Evolutionary conservation across 2,888 invertebrate species (phyloP).

Genomic region (Syrphus vitripennis): DNA sequence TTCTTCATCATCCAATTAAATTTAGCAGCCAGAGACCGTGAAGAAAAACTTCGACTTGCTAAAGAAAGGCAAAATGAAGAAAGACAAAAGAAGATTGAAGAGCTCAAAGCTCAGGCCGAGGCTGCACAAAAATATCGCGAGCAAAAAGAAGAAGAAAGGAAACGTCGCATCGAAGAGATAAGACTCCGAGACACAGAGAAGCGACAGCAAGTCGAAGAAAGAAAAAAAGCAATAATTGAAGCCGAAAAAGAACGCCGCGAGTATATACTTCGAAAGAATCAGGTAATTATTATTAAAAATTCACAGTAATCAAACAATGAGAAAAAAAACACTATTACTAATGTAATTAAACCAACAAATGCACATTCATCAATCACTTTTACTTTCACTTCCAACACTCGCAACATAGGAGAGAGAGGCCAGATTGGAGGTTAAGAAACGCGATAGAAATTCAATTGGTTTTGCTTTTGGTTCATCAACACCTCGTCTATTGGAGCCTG

Average conservation of each 20-base stretch:
- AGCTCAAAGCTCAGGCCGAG: conserved; percentile 93
- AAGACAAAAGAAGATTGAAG: conserved; percentile 93
- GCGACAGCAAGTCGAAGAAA: conserved; percentile 89
- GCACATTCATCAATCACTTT: conserved; percentile 33
- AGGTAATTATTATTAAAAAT: conserved; percentile 76
- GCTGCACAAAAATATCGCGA: conserved; percentile 94
- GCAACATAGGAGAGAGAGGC: conserved; percentile 86
- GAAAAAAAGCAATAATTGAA: conserved; percentile 93
- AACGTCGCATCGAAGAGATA: conserved; percentile 91
- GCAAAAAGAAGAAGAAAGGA: conserved; percentile 92
- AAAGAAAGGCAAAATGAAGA: conserved; percentile 95
- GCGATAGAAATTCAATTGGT: conserved; percentile 88
- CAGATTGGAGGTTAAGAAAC: conserved; percentile 89
- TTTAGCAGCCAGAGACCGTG: conserved; percentile 82
- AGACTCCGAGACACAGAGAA: conserved; percentile 89
- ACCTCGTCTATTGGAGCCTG: conserved; percentile 91
- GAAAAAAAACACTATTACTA: background rate
- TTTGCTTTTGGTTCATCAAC: conserved; percentile 97
- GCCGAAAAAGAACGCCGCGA: conserved; percentile 93
- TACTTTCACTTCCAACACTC: conserved; percentile 23
- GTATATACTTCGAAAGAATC: conserved; percentile 92
- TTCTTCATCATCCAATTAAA: conserved; percentile 21
- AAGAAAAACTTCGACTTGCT: conserved; percentile 87
- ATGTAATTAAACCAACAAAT: conserved; percentile 7
- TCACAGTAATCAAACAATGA: background rate